These are phyloP conservation scores for Caenorhabditis macrosperma DNA, from an alignment of 2,888 invertebrate genomes.

Conservation along the genomic window DNA sequence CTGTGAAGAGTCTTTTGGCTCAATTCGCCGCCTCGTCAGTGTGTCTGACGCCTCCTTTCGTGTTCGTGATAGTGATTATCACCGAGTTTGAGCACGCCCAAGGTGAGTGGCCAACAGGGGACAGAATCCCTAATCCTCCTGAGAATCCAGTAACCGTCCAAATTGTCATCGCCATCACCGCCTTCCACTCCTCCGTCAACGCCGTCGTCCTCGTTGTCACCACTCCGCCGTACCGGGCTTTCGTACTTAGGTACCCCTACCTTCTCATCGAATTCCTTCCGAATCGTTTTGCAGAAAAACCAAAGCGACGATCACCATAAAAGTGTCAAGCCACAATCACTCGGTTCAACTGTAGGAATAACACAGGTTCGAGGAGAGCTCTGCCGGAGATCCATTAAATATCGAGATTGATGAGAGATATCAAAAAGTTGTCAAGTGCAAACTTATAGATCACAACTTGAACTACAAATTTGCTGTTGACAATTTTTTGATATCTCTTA, in stretches of 20 bases:
- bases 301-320: too few species aligned
- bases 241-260: background rate
- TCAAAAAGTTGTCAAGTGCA: too few species aligned
- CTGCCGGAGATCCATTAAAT: too few species aligned
- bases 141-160: background rate
- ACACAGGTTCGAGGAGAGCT: too few species aligned
- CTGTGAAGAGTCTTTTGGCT: conserved; percentile 19
- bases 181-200: conserved; percentile 2
- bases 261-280: too few species aligned
- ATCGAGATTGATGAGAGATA: too few species aligned
- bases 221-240: background rate
- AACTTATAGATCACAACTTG: too few species aligned
- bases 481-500: too few species aligned
- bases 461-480: too few species aligned
- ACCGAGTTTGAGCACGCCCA: background rate
- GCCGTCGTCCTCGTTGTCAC: background rate
- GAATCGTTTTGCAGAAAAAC: too few species aligned
- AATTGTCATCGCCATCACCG: background rate
- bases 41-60: background rate
- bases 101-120: background rate
- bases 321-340: too few species aligned
- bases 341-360: too few species aligned
- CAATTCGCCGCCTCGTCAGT: conserved; percentile 28
- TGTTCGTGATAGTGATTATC: background rate
- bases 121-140: background rate